Percentiles rank a stretch among this genome's conserved stretches.
phyloP scores from a whole-genome alignment of 2,113 vertebrate genomes.

The Cathartes aura region DNA sequence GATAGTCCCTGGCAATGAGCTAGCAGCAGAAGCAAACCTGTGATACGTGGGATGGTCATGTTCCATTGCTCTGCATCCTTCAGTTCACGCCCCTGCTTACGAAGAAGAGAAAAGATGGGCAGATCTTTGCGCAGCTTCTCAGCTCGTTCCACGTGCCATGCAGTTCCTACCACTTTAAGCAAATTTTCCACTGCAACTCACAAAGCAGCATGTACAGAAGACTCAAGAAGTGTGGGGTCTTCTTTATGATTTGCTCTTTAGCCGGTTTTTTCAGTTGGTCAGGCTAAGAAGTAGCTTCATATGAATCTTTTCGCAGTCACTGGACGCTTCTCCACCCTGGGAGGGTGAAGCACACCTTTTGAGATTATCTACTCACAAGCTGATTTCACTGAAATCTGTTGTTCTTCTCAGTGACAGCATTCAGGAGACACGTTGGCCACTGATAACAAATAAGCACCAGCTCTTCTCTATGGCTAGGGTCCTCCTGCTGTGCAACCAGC shows the following conservation, averaged over 20 bases:
- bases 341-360: background rate
- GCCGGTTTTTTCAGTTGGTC: background rate
- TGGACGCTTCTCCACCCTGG: background rate
- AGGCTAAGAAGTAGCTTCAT: background rate
- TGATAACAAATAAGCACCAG: background rate
- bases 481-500: background rate
- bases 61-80: background rate
- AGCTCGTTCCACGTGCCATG: background rate
- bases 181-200: background rate
- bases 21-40: background rate
- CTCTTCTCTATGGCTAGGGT: background rate
- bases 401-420: background rate
- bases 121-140: background rate
- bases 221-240: accelerated
- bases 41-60: background rate
- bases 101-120: background rate
- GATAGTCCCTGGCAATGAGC: too few relatives aligned
- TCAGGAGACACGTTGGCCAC: background rate
- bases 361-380: background rate
- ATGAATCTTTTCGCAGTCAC: background rate
- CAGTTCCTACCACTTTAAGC: background rate
- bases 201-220: background rate
- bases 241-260: background rate
- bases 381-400: background rate
- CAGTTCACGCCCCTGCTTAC: background rate